Evolutionary conservation across 2,888 invertebrate genomes (phyloP), one percentile per base, ranked within the genome.

Genomic region (Quadroppia sp.): DNA sequence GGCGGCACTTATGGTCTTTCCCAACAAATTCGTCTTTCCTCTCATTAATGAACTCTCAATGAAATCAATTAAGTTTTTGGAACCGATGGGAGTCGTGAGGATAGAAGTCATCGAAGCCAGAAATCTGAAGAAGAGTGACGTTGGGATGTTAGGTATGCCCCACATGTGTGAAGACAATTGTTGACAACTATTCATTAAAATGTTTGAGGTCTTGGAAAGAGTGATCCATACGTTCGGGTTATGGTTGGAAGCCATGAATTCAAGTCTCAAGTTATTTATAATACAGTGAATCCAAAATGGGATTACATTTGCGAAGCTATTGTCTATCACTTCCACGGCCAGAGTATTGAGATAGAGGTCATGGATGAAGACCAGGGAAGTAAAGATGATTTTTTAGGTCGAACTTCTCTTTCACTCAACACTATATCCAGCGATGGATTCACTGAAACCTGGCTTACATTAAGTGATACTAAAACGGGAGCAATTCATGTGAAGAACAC

Each of bases 51-150:
- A 90, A 75, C 71, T 78, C 20, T 76, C 78, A 17, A 71, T 75
- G 40, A 75, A 76, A 59, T 73, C 75, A 17, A 73, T 78, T 40
- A 78, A 78, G 50, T 78, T 78, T 76, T 75, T 73, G 11, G 76
- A 76, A 20, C 78, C 78, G 50, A 73, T 76, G 94, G 98, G 99
- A 76, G 91, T 98, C 48, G 85, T 99, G 73, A 87, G 97, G 77
- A 90, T 99, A 73, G 93, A 96, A 82, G 89, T 98, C 13, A 89
- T 97, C 9, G 94, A 94, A 85, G 98, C 94, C 11, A 90, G 91
- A 82, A 91, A 98, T 83, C 86, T 99, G 28, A 94, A 94, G 89
- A 96, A 92, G 83, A 95, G 94, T 84, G 99, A 99, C 83, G 90
- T 96, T 69, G 88, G 92, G 61, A 86, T 98, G 82, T 83, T 97